Evolutionary conservation across 1,140 invertebrate species (phyloP).

Genomic region (Panulirus ornatus): DNA sequence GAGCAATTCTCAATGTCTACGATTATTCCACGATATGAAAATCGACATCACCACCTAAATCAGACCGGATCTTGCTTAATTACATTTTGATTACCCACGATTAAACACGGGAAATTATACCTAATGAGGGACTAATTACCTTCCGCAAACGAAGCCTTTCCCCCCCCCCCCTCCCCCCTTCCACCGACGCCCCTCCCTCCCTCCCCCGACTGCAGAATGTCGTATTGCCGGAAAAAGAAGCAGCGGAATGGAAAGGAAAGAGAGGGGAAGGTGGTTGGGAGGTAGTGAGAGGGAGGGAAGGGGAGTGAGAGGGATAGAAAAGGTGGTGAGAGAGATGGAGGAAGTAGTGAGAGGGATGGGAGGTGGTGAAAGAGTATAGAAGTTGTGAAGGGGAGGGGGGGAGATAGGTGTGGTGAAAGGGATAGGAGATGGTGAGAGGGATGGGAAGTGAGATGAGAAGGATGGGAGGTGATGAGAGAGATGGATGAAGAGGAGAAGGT

Average conservation of each 20-base stretch:
- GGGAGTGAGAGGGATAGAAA: too few species aligned
- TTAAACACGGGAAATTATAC: conserved; percentile 66
- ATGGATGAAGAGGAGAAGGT: neutral
- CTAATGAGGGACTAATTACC: conserved; percentile 66
- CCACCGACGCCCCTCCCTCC: neutral
- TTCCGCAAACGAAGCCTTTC: conserved; percentile 45
- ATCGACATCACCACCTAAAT: conserved; percentile 55
- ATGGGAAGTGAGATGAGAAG: neutral
- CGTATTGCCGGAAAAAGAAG: neutral
- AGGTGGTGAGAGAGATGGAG: too few species aligned
- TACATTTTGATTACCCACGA: conserved; percentile 66
- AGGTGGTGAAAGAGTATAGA: too few species aligned
- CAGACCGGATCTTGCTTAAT: conserved; percentile 65
- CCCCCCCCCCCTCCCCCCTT: conserved; percentile 12
- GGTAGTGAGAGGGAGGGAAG: too few species aligned
- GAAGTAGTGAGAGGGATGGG: too few species aligned
- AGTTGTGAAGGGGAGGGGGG: neutral
- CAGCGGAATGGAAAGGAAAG: too few species aligned
- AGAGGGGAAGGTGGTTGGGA: too few species aligned
- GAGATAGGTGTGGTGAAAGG: neutral
- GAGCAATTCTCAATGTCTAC: conserved; percentile 51
- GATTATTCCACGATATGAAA: conserved; percentile 62
- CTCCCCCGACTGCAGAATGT: neutral
- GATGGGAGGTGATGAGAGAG: neutral
- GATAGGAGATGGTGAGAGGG: neutral